A percentile compares a stretch with the other conserved stretches of the same genome.
Evolutionary conservation across 2,113 vertebrate species (phyloP).

Genomic region (Plecturocebus donacophilus): DNA sequence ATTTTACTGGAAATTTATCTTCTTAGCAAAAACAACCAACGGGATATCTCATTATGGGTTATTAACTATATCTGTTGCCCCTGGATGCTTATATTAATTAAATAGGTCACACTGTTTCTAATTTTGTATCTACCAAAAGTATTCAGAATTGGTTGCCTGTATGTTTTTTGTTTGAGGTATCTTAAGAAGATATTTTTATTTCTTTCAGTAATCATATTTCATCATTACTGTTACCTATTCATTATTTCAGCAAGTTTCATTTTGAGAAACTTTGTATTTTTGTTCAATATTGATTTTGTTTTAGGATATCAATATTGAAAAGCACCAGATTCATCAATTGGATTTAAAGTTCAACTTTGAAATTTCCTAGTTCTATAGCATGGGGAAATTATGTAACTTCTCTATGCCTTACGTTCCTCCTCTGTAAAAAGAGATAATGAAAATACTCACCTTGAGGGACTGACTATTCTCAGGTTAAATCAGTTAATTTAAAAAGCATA

Average conservation of each 20-base stretch:
- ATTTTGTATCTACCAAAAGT: background rate
- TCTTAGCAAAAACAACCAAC: constrained; percentile 3
- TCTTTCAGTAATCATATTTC: background rate
- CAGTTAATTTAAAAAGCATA: background rate
- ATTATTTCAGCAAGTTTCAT: background rate
- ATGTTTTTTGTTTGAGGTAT: background rate
- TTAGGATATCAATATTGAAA: background rate
- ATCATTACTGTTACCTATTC: background rate
- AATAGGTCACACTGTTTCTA: background rate
- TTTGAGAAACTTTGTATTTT: background rate
- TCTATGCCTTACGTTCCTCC: background rate
- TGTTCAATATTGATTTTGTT: background rate
- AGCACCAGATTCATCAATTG: background rate
- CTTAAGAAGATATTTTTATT: background rate
- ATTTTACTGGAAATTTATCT: constrained; percentile 1
- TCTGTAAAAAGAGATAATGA: background rate
- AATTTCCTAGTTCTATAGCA: background rate
- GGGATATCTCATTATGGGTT: background rate
- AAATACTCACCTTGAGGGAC: background rate
- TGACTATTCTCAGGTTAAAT: background rate
- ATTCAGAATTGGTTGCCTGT: background rate
- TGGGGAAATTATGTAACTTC: background rate
- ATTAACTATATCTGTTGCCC: background rate
- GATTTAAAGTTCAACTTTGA: background rate
- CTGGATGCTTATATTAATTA: background rate